Evolutionary conservation across 2,888 invertebrate genomes (phyloP).

Genomic region (Drosophila leonis): DNA sequence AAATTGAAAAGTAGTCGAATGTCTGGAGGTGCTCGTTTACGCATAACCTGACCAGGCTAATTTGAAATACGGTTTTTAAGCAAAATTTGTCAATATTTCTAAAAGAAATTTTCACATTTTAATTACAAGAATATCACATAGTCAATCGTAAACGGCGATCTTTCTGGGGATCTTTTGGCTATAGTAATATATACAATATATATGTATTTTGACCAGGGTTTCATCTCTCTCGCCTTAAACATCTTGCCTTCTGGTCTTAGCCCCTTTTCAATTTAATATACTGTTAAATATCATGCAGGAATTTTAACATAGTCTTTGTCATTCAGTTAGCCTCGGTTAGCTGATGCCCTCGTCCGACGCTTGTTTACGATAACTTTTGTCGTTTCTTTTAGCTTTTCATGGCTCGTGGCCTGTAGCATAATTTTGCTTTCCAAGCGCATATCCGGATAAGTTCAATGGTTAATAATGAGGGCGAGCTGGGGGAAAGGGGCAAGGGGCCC

Average conservation of each 20-base stretch:
- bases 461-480: constrained; percentile 5
- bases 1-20: background rate
- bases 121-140: background rate
- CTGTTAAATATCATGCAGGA: background rate
- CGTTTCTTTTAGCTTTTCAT: constrained; percentile 57
- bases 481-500: background rate
- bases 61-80: background rate
- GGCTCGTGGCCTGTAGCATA: constrained; percentile 47
- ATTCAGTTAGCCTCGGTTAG: background rate
- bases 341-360: background rate
- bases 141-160: background rate
- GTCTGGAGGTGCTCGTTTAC: background rate
- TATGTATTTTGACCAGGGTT: too few relatives aligned
- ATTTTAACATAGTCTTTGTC: background rate
- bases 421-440: constrained; percentile 71
- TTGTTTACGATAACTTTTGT: constrained; percentile 53
- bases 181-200: too few relatives aligned
- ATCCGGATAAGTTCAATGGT: constrained; percentile 55
- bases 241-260: background rate
- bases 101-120: background rate
- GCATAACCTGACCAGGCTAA: background rate
- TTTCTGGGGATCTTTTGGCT: background rate
- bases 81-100: constrained; percentile 8
- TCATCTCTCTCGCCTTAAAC: background rate
- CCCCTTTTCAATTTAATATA: background rate